These are phyloP conservation scores for Aurelia aurita complex sp. Pacific DNA, from an alignment of 30 jellyfish, hydroid and myxozoan species.

Conservation along the genomic window DNA sequence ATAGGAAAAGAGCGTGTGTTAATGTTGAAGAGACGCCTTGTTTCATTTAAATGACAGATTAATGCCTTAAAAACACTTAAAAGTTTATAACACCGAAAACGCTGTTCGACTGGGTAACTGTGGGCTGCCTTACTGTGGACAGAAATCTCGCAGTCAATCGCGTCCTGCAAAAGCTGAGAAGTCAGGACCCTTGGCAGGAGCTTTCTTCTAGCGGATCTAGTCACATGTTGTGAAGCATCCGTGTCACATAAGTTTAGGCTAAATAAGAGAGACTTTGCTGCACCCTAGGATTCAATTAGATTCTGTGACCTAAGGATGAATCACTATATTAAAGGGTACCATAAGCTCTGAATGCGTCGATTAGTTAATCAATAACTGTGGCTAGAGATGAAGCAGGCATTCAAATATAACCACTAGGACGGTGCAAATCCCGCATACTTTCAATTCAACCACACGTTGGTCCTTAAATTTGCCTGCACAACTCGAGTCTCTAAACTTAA, in stretches of 20 bases:
- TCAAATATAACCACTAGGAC: too few relatives aligned
- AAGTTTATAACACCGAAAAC: slow-evolving; percentile 17
- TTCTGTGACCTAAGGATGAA: too few relatives aligned
- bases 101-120: slow-evolving; percentile 13
- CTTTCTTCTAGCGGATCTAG: slow-evolving; percentile 27
- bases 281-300: neutral
- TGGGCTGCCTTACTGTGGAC: slow-evolving; percentile 9
- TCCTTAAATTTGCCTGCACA: too few relatives aligned
- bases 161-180: slow-evolving; percentile 17
- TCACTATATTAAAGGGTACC: too few relatives aligned
- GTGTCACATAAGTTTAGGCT: slow-evolving; percentile 32
- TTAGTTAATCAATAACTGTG: too few relatives aligned
- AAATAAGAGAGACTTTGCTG: neutral
- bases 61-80: slow-evolving; percentile 6
- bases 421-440: too few relatives aligned
- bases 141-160: slow-evolving; percentile 40
- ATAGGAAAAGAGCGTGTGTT: neutral
- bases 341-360: too few relatives aligned
- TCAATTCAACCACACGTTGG: too few relatives aligned
- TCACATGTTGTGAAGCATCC: slow-evolving; percentile 31
- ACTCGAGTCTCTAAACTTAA: too few relatives aligned
- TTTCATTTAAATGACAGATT: neutral
- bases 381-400: too few relatives aligned
- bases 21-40: neutral
- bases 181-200: slow-evolving; percentile 47